Evolutionary conservation across 1,140 invertebrate genomes (phyloP), one percentile per base, ranked within the genome.

Genomic region (Nasonia longicornis): DNA sequence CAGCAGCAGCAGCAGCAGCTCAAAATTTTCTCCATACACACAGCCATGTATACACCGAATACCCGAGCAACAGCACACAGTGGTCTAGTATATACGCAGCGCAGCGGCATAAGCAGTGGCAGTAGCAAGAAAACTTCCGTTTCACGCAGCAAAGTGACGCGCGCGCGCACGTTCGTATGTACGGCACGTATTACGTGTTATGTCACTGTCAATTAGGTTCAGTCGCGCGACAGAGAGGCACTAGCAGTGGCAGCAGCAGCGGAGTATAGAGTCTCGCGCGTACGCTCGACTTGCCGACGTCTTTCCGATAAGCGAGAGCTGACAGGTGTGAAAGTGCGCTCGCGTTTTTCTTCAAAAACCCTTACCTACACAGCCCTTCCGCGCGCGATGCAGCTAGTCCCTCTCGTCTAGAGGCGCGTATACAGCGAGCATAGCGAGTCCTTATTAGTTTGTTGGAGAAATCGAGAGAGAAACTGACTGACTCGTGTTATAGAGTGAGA

Each of bases 191-290:
- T 58, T 66, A 78, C 70, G 76, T 82, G 86, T 88, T 87, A 87
- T 86, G 87, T 84, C 83, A 86, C 84, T 86, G 87, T 87, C 87
- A 88, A 88, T 88, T 88, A 88, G 86, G 84, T 85, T 87, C 84
- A 85, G 84, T 58, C 72, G 63, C 48, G 29, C 38, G 63, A 67
- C 52, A 6, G 52, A 58, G 52, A 58, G 4, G 52, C 16, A 58
- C 48, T 16, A 7, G 6, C 14, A 48, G 12, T 16, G 7, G 6
- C 14, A 48, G 12, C 14, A 48, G 11, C 11, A 48, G 12, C 14
- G 8, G 11, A 1, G 45, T 48, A 20, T 58, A 58, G 52, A n/a
- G 52, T 58, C 69, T 48, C n/a, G 74, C n/a, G 35, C 29, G 58
- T 29, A 45, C 71, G 66, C 52, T 45, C 64, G n/a, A 58, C 52